These are phyloP conservation scores for Cantharis flavilabris DNA, from an alignment of 2,888 invertebrate species.

Conservation along the genomic window DNA sequence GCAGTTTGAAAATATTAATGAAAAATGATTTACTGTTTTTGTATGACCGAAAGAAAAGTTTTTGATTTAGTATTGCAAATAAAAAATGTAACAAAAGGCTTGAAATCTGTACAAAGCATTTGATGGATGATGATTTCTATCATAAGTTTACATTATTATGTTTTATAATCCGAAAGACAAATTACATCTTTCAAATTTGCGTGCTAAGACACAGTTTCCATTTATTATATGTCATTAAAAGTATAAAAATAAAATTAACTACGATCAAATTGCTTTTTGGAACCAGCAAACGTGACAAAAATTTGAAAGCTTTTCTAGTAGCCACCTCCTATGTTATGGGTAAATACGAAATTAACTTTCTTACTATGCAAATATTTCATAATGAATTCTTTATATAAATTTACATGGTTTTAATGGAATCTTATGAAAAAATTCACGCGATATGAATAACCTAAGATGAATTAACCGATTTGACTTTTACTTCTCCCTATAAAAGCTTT, in stretches of 20 bases:
- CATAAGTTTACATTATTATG: conserved; percentile 12
- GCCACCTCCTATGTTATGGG: conserved; percentile 10
- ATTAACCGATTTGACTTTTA: conserved; percentile 15
- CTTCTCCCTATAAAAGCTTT: conserved; percentile 10
- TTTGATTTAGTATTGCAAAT: neutral
- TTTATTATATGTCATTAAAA: conserved; percentile 12
- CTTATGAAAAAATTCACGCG: conserved; percentile 13
- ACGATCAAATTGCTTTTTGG: conserved; percentile 12
- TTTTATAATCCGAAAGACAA: conserved; percentile 12
- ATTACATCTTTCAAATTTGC: conserved; percentile 14
- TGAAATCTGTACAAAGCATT: conserved; percentile 9
- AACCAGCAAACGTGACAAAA: conserved; percentile 9
- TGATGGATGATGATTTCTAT: conserved; percentile 13
- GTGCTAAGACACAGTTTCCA: conserved; percentile 13
- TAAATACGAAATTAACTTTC: conserved; percentile 10
- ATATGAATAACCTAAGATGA: conserved; percentile 16
- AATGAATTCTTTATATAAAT: conserved; percentile 17
- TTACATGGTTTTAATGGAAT: conserved; percentile 15
- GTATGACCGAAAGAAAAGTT: neutral
- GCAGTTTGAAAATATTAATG: neutral
- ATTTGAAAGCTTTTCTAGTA: conserved; percentile 8
- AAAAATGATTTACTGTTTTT: neutral
- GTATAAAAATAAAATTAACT: conserved; percentile 19
- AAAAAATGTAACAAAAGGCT: neutral
- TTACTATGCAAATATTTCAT: conserved; percentile 6